Evolutionary conservation across 2,888 invertebrate genomes (phyloP).

Genomic region (Biston stratarius): DNA sequence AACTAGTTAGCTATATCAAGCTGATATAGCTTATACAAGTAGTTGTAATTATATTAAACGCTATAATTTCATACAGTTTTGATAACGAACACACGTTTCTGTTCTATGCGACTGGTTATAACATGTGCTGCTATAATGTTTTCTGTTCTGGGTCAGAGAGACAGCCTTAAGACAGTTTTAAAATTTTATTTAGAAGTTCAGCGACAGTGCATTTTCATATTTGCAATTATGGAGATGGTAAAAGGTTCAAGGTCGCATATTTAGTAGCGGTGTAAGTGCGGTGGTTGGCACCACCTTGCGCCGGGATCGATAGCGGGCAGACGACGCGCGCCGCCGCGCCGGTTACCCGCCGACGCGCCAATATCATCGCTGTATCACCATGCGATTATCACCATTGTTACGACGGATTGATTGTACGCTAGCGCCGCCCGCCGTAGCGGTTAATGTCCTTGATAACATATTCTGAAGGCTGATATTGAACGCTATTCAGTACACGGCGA

Average conservation of each 20-base stretch:
- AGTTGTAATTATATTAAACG: no score
- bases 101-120: no score
- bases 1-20: no score
- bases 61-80: no score
- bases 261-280: constrained; percentile 66
- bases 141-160: not conserved
- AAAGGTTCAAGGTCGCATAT: constrained; percentile 80
- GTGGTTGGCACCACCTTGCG: constrained; percentile 73
- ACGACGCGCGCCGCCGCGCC: constrained; percentile 75
- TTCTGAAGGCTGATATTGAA: constrained; percentile 42
- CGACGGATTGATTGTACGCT: constrained; percentile 54
- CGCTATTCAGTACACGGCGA: constrained; percentile 12
- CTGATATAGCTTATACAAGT: not conserved
- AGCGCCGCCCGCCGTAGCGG: constrained; percentile 46
- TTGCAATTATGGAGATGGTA: constrained; percentile 66
- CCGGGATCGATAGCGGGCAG: constrained; percentile 79
- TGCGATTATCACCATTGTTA: constrained; percentile 67
- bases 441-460: constrained; percentile 58
- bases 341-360: constrained; percentile 61
- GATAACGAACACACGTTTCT: no score
- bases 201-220: constrained; percentile 54
- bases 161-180: not conserved
- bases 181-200: constrained; percentile 4
- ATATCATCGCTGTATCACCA: constrained; percentile 60
- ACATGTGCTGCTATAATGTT: not conserved